Conservation (phyloP, 2,888 invertebrate species). For the Drosophila pseudotakahashii region DNA sequence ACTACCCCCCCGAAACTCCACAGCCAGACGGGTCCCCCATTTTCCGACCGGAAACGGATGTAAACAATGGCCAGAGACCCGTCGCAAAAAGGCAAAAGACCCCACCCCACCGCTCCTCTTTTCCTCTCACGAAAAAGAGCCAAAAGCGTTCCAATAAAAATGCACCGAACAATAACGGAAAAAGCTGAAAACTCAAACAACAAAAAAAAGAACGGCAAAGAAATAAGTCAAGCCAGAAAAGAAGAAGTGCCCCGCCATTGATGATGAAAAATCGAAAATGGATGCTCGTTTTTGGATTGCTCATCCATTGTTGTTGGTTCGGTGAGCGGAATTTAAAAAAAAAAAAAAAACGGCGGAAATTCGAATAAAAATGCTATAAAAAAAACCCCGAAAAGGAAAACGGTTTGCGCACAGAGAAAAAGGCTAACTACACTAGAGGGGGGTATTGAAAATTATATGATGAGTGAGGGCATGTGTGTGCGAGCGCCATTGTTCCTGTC, state of each 20-base stretch:
- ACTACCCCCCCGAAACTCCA: slow-evolving; percentile 14
- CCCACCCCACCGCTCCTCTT: neutral
- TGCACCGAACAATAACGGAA: slow-evolving; percentile 33
- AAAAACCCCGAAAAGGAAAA: slow-evolving; percentile 19
- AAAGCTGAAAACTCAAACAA: slow-evolving; percentile 6
- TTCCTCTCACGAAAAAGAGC: slow-evolving; percentile 12
- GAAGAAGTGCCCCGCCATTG: slow-evolving; percentile 36
- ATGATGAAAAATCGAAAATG: slow-evolving; percentile 55
- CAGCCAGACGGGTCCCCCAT: slow-evolving; percentile 1
- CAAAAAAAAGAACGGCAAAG: slow-evolving; percentile 17
- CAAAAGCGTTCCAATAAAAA: slow-evolving; percentile 49
- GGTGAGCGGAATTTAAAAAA: slow-evolving; percentile 15
- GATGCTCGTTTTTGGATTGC: slow-evolving; percentile 43
- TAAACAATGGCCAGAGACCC: slow-evolving; percentile 65
- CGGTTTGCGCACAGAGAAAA: slow-evolving; percentile 14
- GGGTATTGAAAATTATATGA: slow-evolving; percentile 41
- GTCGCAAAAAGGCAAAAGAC: slow-evolving; percentile 39
- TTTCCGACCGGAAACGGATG: slow-evolving; percentile 69
- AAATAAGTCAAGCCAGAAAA: slow-evolving; percentile 39
- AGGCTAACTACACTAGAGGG: slow-evolving; percentile 20
- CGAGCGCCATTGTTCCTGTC: slow-evolving; percentile 33
- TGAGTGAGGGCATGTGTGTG: slow-evolving; percentile 10
- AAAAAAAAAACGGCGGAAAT: neutral
- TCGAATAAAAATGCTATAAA: slow-evolving; percentile 18
- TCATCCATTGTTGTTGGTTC: slow-evolving; percentile 43